Base-by-base conservation (phyloP, 2,888 invertebrate species). In the Deilephila porcellus region DNA sequence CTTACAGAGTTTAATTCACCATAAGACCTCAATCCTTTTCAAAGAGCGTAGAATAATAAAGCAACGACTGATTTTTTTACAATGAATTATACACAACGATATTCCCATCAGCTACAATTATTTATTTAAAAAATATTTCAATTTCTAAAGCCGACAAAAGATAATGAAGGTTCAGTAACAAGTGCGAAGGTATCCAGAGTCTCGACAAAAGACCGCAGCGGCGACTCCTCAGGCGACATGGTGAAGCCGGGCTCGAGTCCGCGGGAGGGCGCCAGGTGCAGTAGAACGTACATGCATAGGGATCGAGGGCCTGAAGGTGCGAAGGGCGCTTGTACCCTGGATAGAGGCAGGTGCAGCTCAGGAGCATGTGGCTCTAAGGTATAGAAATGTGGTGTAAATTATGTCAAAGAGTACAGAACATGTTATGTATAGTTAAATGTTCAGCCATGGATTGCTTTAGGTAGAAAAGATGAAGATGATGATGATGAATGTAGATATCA, bases 221-320 rank as follows among this genome's bases (percentile, higher is more conserved):
- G 19, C 1, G 71, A 60, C 17, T 45, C 60, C 4, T 71, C 71
- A 60, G 71, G 71, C 37, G 71, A 71, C 45, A 71, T 60, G 60
- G 37, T 45, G n/a, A 37, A 45, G 17, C n/a, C 37, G n/a, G 67
- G 45, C 25, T 17, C 52, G 17, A 67, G 67, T 52, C 67, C 67
- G 14, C 45, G 67, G 3, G 25, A 52, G 25, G 52, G 17, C 45
- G 19, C 56, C 7, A 45, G 67, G 25, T 67, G 25, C 25, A 67
- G 25, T 17, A 45, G 25, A 25, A 17, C 17, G 1, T 25, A 1
- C 17, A 14, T 11, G 20, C 25, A 45, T 5, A 67, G 52, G 67
- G 45, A 25, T 4, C n/a, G 37, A 37, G 67, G 67, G 52, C 17
- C 17, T 37, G 67, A 67, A 45, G 45, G 25, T 14, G 37, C 37